Conservation (phyloP, 2,888 invertebrate genomes). For the Ectobius pallidus region DNA sequence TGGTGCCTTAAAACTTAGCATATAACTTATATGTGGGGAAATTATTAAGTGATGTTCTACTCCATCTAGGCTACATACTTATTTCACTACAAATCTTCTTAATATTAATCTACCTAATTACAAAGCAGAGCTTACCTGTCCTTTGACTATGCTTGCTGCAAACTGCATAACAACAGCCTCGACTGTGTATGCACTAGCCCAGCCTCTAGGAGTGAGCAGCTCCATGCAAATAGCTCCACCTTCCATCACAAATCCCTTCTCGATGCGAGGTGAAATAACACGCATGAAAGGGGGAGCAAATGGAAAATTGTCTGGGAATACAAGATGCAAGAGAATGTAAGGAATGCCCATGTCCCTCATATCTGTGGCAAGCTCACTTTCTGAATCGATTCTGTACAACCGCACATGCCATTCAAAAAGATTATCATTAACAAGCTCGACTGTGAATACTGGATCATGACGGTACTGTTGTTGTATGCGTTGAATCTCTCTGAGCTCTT, state of each 20-base stretch:
- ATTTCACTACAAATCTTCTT: too few species aligned
- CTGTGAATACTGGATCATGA: slow-evolving; percentile 78
- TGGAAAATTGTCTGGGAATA: slow-evolving; percentile 88
- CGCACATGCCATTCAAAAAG: slow-evolving; percentile 88
- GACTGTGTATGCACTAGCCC: slow-evolving; percentile 87
- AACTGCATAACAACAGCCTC: slow-evolving; percentile 90
- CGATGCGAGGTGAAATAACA: slow-evolving; percentile 72
- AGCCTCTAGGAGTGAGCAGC: slow-evolving; percentile 81
- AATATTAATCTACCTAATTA: too few species aligned
- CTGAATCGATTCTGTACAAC: slow-evolving; percentile 79
- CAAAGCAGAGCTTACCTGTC: slow-evolving; percentile 71
- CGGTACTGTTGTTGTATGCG: slow-evolving; percentile 68
- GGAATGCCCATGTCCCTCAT: slow-evolving; percentile 77
- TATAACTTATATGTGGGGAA: too few species aligned
- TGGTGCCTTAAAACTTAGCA: too few species aligned
- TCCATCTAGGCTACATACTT: too few species aligned
- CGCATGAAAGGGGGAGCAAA: slow-evolving; percentile 85
- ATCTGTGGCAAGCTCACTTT: slow-evolving; percentile 82
- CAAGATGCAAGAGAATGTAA: slow-evolving; percentile 76
- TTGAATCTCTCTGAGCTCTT: slow-evolving; percentile 82
- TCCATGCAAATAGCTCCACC: slow-evolving; percentile 92
- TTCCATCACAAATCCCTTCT: slow-evolving; percentile 89
- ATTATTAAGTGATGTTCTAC: too few species aligned
- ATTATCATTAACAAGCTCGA: slow-evolving; percentile 85
- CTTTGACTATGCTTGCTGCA: slow-evolving; percentile 86